phyloP scores from a whole-genome alignment of 2,888 invertebrate species.

The Stegophylla sp. region DNA sequence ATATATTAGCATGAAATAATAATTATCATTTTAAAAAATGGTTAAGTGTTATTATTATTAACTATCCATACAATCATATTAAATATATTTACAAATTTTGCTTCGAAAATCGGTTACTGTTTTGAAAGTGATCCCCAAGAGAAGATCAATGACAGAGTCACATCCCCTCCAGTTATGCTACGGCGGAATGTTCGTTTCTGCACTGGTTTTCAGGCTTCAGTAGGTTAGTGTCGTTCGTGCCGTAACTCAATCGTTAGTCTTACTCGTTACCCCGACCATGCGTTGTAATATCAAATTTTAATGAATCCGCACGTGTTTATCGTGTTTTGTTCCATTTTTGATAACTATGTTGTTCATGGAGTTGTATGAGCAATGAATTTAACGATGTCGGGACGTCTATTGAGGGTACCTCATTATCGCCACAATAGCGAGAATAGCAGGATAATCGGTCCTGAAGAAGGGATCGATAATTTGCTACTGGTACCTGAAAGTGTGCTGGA shows the following conservation, averaged over 20 bases:
- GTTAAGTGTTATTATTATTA: background rate
- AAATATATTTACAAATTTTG: conserved; percentile 13
- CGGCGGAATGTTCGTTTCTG: conserved; percentile 63
- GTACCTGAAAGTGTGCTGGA: conserved; percentile 68
- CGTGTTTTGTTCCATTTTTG: background rate
- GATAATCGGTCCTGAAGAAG: conserved; percentile 65
- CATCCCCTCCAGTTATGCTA: conserved; percentile 63
- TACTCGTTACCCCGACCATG: conserved; percentile 39
- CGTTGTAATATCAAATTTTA: conserved; percentile 5
- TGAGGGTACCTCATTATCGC: conserved; percentile 63
- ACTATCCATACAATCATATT: background rate
- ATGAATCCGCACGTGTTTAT: conserved; percentile 1
- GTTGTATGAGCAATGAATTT: conserved; percentile 45
- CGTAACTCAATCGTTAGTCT: conserved; percentile 37
- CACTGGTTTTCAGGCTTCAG: conserved; percentile 57
- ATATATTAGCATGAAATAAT: background rate
- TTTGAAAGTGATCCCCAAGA: conserved; percentile 47
- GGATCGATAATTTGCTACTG: conserved; percentile 69
- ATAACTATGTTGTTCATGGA: conserved; percentile 16
- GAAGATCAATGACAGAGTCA: conserved; percentile 64
- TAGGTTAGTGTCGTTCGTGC: conserved; percentile 56
- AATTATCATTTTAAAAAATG: no score
- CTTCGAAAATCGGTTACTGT: conserved; percentile 24
- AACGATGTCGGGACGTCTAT: conserved; percentile 53
- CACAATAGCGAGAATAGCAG: conserved; percentile 62